A percentile compares a stretch with the other conserved stretches of the same genome.
Evolutionary conservation across 2,888 invertebrate species (phyloP).

Genomic region (Syrista parreyssii): DNA sequence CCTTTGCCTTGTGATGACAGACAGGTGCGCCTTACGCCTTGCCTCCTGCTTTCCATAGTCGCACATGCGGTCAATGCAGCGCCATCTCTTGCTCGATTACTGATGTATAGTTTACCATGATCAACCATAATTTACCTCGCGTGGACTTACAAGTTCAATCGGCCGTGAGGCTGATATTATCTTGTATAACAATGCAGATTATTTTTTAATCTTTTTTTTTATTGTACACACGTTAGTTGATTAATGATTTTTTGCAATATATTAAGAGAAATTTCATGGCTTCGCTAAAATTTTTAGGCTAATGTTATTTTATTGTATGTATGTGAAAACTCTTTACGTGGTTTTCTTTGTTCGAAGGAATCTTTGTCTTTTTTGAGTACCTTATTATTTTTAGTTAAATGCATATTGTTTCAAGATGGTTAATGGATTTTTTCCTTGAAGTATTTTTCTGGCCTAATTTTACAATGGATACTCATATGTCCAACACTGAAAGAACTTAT

Average conservation of each 20-base stretch:
- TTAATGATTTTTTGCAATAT: neutral
- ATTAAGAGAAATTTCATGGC: neutral
- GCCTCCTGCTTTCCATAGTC: slow-evolving; percentile 16
- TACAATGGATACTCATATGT: no score
- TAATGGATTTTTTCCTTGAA: no score
- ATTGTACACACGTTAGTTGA: neutral
- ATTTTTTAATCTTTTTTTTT: neutral
- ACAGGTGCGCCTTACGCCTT: slow-evolving; percentile 48
- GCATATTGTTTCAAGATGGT: no score
- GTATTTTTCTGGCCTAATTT: neutral
- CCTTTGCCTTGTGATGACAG: slow-evolving; percentile 40
- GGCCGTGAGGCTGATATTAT: no score
- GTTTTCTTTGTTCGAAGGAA: neutral
- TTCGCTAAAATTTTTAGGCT: no score
- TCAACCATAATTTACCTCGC: neutral
- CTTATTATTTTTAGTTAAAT: no score
- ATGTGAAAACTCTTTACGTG: neutral
- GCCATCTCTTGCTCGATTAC: slow-evolving; percentile 22
- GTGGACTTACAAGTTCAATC: neutral
- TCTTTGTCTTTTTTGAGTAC: neutral
- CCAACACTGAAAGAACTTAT: no score
- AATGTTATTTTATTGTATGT: no score
- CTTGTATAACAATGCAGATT: neutral
- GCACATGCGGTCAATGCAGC: slow-evolving; percentile 14
- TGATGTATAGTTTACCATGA: neutral